These are phyloP conservation scores for Drosophila paranaensis DNA, from an alignment of 2,888 invertebrate species.

Conservation along the genomic window DNA sequence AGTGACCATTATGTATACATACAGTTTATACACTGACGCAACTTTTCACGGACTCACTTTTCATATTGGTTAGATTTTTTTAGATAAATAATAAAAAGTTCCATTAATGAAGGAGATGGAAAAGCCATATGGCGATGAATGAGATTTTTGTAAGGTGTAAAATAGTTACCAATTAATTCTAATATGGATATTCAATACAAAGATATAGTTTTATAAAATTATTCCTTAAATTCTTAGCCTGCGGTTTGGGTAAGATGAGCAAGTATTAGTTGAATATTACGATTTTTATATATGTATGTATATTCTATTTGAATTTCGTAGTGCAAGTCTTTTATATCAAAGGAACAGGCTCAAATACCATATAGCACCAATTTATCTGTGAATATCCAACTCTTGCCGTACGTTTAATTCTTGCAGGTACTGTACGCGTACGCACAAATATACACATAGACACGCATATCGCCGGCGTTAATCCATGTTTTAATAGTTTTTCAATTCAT, in stretches of 20 bases:
- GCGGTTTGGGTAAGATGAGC: neutral
- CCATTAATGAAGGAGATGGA: too few species aligned
- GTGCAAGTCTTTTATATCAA: too few species aligned
- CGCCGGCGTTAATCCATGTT: slow-evolving; percentile 13
- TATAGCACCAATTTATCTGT: neutral
- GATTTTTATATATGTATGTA: neutral
- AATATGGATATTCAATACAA: too few species aligned
- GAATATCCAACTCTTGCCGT: neutral
- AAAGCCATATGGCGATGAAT: too few species aligned
- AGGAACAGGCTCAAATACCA: neutral
- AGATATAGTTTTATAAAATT: too few species aligned
- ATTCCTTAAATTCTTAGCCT: too few species aligned
- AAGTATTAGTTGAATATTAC: neutral
- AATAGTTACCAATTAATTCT: too few species aligned
- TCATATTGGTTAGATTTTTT: too few species aligned
- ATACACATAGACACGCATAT: slow-evolving; percentile 2
- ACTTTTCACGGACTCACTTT: neutral
- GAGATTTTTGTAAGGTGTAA: too few species aligned
- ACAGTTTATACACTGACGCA: too few species aligned
- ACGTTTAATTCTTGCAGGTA: slow-evolving; percentile 18
- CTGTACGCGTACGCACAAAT: slow-evolving; percentile 26
- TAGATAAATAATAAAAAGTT: too few species aligned
- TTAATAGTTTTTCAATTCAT: slow-evolving; percentile 2
- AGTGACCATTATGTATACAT: slow-evolving; percentile 12
- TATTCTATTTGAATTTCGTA: neutral